These are phyloP conservation scores for Andrena fulva DNA, from an alignment of 2,888 invertebrate species.

Conservation along the genomic window DNA sequence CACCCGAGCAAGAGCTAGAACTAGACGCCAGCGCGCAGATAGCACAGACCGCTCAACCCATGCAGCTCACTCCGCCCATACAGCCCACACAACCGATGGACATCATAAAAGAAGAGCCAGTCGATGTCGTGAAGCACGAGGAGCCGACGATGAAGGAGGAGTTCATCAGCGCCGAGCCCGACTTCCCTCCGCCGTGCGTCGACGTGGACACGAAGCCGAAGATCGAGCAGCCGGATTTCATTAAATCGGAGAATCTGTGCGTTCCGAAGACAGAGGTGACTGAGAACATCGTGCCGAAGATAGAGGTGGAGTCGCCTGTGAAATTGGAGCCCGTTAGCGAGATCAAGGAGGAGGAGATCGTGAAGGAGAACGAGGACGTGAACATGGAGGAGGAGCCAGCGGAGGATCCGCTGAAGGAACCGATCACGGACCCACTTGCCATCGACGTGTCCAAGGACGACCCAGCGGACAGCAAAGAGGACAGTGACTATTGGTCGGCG, in stretches of 20 bases:
- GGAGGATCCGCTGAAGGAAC: conserved; percentile 76
- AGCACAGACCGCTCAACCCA: conserved; percentile 69
- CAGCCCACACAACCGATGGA: conserved; percentile 65
- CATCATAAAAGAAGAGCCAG: conserved; percentile 62
- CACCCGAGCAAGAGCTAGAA: conserved; percentile 59
- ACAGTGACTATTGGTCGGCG: conserved; percentile 91
- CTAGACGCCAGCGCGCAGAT: conserved; percentile 59
- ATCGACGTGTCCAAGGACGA: conserved; percentile 84
- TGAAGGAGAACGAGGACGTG: conserved; percentile 71
- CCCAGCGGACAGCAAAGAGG: conserved; percentile 87
- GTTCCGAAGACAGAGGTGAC: conserved; percentile 59
- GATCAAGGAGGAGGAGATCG: conserved; percentile 72
- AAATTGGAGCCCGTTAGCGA: conserved; percentile 73
- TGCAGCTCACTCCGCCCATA: conserved; percentile 73
- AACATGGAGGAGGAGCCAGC: conserved; percentile 76
- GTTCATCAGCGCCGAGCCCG: conserved; percentile 44
- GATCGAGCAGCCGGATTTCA: conserved; percentile 61
- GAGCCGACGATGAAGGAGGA: conserved; percentile 56
- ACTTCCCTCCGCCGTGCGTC: conserved; percentile 33
- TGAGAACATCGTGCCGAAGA: conserved; percentile 60
- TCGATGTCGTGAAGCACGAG: conserved; percentile 77
- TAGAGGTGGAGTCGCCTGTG: conserved; percentile 62
- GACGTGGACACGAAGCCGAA: conserved; percentile 63
- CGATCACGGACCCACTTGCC: conserved; percentile 77
- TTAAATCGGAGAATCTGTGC: conserved; percentile 51